A percentile compares a stretch with the other conserved stretches of the same genome.
phyloP scores from a whole-genome alignment of 2,888 invertebrate species.

The Hypomecis punctinalis region DNA sequence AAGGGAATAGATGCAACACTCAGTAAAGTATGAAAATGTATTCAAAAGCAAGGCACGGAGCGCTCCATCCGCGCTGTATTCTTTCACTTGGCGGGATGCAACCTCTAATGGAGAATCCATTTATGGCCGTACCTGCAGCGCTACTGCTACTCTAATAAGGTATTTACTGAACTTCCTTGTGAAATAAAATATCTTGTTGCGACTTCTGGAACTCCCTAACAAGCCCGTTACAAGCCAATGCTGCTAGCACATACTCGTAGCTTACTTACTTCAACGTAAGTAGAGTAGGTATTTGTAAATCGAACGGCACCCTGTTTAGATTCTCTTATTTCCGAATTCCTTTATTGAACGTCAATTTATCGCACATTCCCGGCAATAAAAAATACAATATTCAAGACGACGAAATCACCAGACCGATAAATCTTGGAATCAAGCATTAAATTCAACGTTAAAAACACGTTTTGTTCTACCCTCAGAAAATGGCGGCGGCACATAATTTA shows the following conservation, averaged over 20 bases:
- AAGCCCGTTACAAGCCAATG: constrained; percentile 40
- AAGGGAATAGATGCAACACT: constrained; percentile 40
- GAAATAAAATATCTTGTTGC: constrained; percentile 41
- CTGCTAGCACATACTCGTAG: neutral
- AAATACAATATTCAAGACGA: constrained; percentile 42
- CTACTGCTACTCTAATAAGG: constrained; percentile 53
- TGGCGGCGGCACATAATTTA: constrained; percentile 31
- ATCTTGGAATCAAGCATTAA: constrained; percentile 42
- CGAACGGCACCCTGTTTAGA: constrained; percentile 7
- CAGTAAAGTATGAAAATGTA: constrained; percentile 50
- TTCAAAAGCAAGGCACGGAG: constrained; percentile 48
- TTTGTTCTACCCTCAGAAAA: constrained; percentile 30
- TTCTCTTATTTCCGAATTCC: constrained; percentile 3
- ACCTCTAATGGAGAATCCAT: constrained; percentile 69
- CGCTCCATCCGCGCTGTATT: constrained; percentile 41
- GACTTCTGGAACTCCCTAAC: constrained; percentile 38
- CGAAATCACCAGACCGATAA: constrained; percentile 46
- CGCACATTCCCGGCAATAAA: constrained; percentile 29
- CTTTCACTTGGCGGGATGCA: constrained; percentile 52
- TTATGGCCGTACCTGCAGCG: constrained; percentile 56
- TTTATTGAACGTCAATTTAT: constrained; percentile 23
- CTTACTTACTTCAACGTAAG: no score
- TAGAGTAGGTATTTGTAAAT: constrained; percentile 8
- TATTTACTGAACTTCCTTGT: constrained; percentile 43
- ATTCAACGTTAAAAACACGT: constrained; percentile 41